phyloP scores from a whole-genome alignment of 2,888 invertebrate genomes.

The Chymomyza amoena region DNA sequence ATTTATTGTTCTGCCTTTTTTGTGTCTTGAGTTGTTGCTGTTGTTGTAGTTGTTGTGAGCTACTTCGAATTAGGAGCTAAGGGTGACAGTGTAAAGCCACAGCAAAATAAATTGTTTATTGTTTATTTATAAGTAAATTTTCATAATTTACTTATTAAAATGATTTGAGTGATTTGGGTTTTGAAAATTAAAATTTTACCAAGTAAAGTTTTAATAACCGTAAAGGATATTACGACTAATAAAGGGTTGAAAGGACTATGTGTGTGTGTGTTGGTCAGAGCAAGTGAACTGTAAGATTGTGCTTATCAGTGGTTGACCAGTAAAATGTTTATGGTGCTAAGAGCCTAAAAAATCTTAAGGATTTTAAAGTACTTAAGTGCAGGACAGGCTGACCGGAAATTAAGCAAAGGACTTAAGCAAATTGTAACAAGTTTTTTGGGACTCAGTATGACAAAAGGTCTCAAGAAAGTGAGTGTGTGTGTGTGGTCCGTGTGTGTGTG shows the following conservation, averaged over 20 bases:
- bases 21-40: slow-evolving; percentile 20
- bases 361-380: slow-evolving; percentile 65
- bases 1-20: slow-evolving; percentile 57
- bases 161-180: slow-evolving; percentile 73
- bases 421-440: slow-evolving; percentile 33
- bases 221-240: slow-evolving; percentile 61
- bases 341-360: slow-evolving; percentile 61
- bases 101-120: slow-evolving; percentile 67
- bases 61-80: neutral
- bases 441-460: neutral
- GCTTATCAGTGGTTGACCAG: slow-evolving; percentile 72
- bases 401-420: slow-evolving; percentile 72
- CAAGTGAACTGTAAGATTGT: slow-evolving; percentile 66
- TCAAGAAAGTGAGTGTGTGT: slow-evolving; percentile 28
- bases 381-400: slow-evolving; percentile 61
- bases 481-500: slow-evolving; percentile 42
- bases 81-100: neutral
- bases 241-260: neutral
- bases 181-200: slow-evolving; percentile 64
- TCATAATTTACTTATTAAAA: slow-evolving; percentile 74
- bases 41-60: slow-evolving; percentile 25
- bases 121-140: slow-evolving; percentile 69
- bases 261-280: slow-evolving; percentile 40
- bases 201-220: slow-evolving; percentile 63
- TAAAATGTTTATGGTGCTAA: slow-evolving; percentile 48